Evolutionary conservation across 2,797 vertebrate genomes (phyloP).

Genomic region (Triplophysa yarkandensis): DNA sequence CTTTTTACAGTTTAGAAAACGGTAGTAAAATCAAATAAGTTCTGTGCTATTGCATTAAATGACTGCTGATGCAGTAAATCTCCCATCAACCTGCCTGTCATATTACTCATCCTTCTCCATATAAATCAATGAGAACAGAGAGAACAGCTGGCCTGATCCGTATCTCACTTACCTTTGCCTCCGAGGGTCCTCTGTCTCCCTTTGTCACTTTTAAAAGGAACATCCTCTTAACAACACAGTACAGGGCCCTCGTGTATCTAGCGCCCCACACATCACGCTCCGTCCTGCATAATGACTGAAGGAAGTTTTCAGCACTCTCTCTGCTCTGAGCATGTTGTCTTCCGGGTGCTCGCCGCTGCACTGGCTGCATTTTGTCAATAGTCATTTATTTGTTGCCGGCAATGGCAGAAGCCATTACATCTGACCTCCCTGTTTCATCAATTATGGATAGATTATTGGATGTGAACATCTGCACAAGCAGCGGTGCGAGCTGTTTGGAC

Average conservation of each 20-base stretch:
- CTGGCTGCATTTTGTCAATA: slow-evolving; percentile 99
- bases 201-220: slow-evolving; percentile 35
- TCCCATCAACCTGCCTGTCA: slow-evolving; percentile 24
- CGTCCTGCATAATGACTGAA: slow-evolving; percentile 46
- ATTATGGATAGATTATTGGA: slow-evolving; percentile 99
- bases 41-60: slow-evolving; percentile 9
- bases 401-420: slow-evolving; percentile 97
- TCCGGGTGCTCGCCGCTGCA: slow-evolving; percentile 79
- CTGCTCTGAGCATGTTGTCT: slow-evolving; percentile 76
- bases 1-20: not conserved
- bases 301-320: slow-evolving; percentile 59
- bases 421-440: slow-evolving; percentile 99
- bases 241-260: slow-evolving; percentile 36
- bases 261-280: slow-evolving; percentile 37
- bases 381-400: slow-evolving; percentile 98
- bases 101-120: slow-evolving; percentile 67
- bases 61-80: slow-evolving; percentile 21
- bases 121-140: slow-evolving; percentile 72
- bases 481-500: slow-evolving; percentile 83
- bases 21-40: not conserved
- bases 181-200: slow-evolving; percentile 53
- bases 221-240: slow-evolving; percentile 52
- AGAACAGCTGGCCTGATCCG: slow-evolving; percentile 77
- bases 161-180: slow-evolving; percentile 61
- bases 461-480: slow-evolving; percentile 98